Evolutionary conservation across 2,797 vertebrate genomes (phyloP).

Genomic region (Hoplostethus mediterraneus): DNA sequence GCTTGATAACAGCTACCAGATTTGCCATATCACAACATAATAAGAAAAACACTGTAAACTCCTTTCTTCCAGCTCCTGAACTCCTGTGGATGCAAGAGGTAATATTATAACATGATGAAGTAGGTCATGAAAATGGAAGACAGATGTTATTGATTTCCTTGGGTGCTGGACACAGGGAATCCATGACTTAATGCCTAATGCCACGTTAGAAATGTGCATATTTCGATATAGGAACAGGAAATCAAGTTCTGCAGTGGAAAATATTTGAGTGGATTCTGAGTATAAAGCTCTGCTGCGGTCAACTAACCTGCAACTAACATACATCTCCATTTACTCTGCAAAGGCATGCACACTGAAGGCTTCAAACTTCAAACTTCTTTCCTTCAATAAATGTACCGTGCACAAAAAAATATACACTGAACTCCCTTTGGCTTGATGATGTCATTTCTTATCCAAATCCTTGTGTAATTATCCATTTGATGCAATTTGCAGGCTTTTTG

Average conservation of each 20-base stretch:
- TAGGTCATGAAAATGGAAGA: constrained; percentile 57
- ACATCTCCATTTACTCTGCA: neutral
- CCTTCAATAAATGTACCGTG: constrained; percentile 1
- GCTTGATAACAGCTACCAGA: constrained; percentile 73
- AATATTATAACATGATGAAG: constrained; percentile 60
- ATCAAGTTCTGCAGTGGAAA: constrained; percentile 46
- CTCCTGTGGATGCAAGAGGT: constrained; percentile 57
- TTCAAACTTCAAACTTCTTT: neutral
- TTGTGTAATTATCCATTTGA: constrained; percentile 7
- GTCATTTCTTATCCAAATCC: neutral
- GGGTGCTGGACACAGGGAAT: constrained; percentile 44
- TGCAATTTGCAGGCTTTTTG: constrained; percentile 17
- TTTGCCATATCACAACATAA: constrained; percentile 69
- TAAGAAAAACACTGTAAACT: constrained; percentile 67
- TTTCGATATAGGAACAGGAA: constrained; percentile 55
- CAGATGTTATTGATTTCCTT: constrained; percentile 67
- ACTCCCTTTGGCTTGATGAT: neutral
- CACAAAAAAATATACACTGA: neutral
- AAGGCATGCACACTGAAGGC: constrained; percentile 2
- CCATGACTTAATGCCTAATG: constrained; percentile 55
- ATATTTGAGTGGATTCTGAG: constrained; percentile 18
- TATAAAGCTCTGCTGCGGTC: neutral
- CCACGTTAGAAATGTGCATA: constrained; percentile 50
- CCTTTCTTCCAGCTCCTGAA: constrained; percentile 46
- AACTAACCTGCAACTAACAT: neutral